Conservation (phyloP, 2,888 invertebrate genomes). For the Griposia aprilina region DNA sequence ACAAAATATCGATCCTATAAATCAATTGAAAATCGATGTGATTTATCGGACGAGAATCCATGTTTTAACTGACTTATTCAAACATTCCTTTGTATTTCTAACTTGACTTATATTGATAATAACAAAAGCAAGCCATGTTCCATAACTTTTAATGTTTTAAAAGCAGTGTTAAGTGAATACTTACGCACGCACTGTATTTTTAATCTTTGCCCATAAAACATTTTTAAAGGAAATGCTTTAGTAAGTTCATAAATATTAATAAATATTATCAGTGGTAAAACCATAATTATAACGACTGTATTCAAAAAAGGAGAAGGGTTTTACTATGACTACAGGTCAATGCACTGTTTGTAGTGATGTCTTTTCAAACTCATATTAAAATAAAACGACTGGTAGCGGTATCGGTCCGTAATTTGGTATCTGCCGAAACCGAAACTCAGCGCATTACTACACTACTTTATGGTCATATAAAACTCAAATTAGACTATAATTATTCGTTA, state of each 20-base stretch:
- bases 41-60: slow-evolving; percentile 43
- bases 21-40: slow-evolving; percentile 40
- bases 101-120: slow-evolving; percentile 5
- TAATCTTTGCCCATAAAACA: slow-evolving; percentile 44
- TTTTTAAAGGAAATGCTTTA: slow-evolving; percentile 48
- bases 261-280: slow-evolving; percentile 40
- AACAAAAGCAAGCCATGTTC: slow-evolving; percentile 15
- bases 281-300: slow-evolving; percentile 18
- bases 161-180: slow-evolving; percentile 39
- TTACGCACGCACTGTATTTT: slow-evolving; percentile 28
- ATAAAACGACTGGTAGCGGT: neutral
- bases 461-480: slow-evolving; percentile 47
- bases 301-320: slow-evolving; percentile 18
- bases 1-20: slow-evolving; percentile 37
- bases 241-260: slow-evolving; percentile 43
- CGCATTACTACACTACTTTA: slow-evolving; percentile 40
- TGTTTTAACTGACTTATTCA: slow-evolving; percentile 34
- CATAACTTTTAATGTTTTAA: slow-evolving; percentile 44
- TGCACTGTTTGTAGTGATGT: neutral
- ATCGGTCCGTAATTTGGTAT: slow-evolving; percentile 28
- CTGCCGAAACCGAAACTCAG: slow-evolving; percentile 44
- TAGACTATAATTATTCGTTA: slow-evolving; percentile 53
- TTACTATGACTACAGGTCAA: slow-evolving; percentile 16
- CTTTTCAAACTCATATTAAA: neutral
- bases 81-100: slow-evolving; percentile 36